Conservation (phyloP, 2,113 vertebrate genomes). For the Oophaga pumilio region DNA sequence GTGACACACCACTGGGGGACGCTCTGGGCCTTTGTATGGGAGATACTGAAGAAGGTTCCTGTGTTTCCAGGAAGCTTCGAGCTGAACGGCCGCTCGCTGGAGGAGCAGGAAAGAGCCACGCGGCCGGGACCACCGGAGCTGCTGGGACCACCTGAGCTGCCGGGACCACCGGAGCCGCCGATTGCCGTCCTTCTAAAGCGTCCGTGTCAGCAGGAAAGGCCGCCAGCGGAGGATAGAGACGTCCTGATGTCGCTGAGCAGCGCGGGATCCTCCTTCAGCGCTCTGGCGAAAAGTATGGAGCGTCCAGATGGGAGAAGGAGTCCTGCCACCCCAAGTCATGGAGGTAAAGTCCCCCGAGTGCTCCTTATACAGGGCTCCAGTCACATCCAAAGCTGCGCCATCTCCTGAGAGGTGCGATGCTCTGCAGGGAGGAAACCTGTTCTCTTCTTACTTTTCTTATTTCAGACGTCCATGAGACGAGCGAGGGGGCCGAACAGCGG, state of each 20-base stretch:
- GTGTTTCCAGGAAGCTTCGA: not conserved
- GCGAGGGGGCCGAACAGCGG: not conserved
- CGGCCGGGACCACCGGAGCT: slow-evolving; percentile 63
- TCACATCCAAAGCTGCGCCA: not conserved
- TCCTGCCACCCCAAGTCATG: too few relatives aligned
- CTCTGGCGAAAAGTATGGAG: not conserved
- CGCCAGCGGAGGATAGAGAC: not conserved
- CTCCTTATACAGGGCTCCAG: not conserved
- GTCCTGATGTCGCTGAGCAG: slow-evolving; percentile 57
- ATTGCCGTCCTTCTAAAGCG: slow-evolving; percentile 82
- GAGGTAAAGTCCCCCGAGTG: not conserved
- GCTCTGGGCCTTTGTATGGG: not conserved
- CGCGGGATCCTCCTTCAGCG: not conserved
- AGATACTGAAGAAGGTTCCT: too few relatives aligned
- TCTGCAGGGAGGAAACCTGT: too few relatives aligned
- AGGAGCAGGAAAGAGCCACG: slow-evolving; percentile 53
- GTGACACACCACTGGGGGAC: not conserved
- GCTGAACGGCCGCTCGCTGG: not conserved
- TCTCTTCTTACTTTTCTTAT: not conserved
- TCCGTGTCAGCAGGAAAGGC: slow-evolving; percentile 75
- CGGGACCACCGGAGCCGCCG: slow-evolving; percentile 63
- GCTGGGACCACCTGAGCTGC: too few relatives aligned
- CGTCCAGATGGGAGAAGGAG: not conserved
- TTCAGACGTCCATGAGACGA: not conserved
- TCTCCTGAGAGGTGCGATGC: too few relatives aligned